Conservation (phyloP, 2,113 vertebrate species). For the Misgurnus anguillicaudatus region DNA sequence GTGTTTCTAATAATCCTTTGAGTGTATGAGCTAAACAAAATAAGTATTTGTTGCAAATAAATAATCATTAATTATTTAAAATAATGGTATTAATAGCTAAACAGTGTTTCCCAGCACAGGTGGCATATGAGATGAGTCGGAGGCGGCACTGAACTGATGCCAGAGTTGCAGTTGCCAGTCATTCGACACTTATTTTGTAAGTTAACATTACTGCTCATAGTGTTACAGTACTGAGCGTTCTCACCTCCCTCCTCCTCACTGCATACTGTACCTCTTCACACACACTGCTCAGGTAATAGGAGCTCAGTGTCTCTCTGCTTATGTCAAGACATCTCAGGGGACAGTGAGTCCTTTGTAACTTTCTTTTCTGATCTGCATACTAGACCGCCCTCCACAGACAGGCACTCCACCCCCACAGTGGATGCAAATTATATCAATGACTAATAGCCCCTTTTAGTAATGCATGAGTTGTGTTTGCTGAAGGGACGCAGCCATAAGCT, state of each 20-base stretch:
- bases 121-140: slow-evolving; percentile 17
- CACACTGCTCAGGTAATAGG: slow-evolving; percentile 10
- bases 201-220: slow-evolving; percentile 28
- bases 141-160: slow-evolving; percentile 1
- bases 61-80: neutral
- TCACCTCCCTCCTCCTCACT: slow-evolving; percentile 31
- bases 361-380: neutral
- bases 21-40: neutral
- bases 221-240: slow-evolving; percentile 30
- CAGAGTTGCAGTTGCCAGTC: neutral
- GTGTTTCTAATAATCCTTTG: too few relatives aligned
- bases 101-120: slow-evolving; percentile 2
- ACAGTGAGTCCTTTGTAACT: neutral
- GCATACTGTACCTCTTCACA: slow-evolving; percentile 21
- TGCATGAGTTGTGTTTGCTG: slow-evolving; percentile 58
- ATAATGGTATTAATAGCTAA: neutral
- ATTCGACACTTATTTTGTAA: slow-evolving; percentile 42
- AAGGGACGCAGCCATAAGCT: slow-evolving; percentile 46
- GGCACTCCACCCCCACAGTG: slow-evolving; percentile 10
- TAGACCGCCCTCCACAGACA: neutral
- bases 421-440: slow-evolving; percentile 57
- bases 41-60: neutral
- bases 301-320: slow-evolving; percentile 27
- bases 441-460: slow-evolving; percentile 57
- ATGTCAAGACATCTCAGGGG: slow-evolving; percentile 36